Evolutionary conservation across 2,888 invertebrate genomes (phyloP), one percentile per base, ranked within the genome.

Genomic region (Sacculina carcini): DNA sequence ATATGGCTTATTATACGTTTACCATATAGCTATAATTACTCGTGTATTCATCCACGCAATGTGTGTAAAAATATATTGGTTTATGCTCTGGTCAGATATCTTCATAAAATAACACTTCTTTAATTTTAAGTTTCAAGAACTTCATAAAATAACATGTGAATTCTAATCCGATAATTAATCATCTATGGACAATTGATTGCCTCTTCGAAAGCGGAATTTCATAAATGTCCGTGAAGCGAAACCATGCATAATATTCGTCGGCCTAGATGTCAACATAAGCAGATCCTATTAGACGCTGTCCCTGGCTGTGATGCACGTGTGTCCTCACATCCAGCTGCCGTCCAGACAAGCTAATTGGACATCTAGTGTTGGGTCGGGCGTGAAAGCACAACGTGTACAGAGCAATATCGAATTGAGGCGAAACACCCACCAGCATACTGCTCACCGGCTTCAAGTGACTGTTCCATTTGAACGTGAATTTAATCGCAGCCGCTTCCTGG

Each of bases 321-420:
- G 85, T 81, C 56, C 77, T 67, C 56, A 87, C 77, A 55, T 73
- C 72, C 56, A 86, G 75, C 56, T 73, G 73, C 54, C 76, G 76
- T 32, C 76, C 78, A 54, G 73, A 76, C 53, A 85, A 66, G 50
- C 76, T 75, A 12, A 86, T 69, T 0, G 77, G 78, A 59, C 86
- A 87, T 5, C 75, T 71, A 53, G 72, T 69, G 59, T 81, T 79
- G 1, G 79, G 75, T 50, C 84, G 73, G 14, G 79, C 68, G 40
- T 82, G 68, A 63, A 81, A 87, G 62, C 90, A 92, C 5, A 86
- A 72, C 0, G 87, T 82, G 64, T 86, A 90, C 3, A 90, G 65
- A 0, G 89, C 82, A 67, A 92, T 73, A 65, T 92, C 90, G 56
- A 89, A 69, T 66, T 90, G 90, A 0, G 90, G 90, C 50, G 85